Conservation (phyloP, 1,140 invertebrate genomes). For the Zaprionus kolodkinae region DNA sequence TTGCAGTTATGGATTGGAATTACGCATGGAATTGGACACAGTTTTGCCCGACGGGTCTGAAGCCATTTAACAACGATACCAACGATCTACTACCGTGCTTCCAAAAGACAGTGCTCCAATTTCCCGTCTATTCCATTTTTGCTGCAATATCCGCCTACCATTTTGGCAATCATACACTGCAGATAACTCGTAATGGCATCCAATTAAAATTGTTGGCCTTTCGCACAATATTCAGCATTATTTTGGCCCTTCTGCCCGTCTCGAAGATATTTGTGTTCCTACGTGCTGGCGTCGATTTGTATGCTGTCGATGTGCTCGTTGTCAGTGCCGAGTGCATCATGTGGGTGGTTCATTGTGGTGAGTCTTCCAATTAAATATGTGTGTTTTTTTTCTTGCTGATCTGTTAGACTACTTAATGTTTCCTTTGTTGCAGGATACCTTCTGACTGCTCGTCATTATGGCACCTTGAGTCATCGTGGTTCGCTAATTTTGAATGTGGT, state of each 20-base stretch:
- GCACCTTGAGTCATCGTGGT: conserved; percentile 89
- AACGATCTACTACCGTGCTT: conserved; percentile 92
- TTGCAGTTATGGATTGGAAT: conserved; percentile 62
- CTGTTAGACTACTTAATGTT: background rate
- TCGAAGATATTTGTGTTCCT: conserved; percentile 87
- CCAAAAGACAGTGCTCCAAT: conserved; percentile 90
- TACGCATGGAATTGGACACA: conserved; percentile 89
- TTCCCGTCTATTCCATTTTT: conserved; percentile 89
- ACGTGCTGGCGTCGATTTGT: conserved; percentile 83
- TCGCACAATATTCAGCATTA: conserved; percentile 87
- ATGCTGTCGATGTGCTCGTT: conserved; percentile 89
- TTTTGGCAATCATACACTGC: conserved; percentile 87
- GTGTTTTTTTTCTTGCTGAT: no score
- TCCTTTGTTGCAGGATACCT: conserved; percentile 86
- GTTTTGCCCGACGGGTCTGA: conserved; percentile 88
- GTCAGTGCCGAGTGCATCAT: conserved; percentile 88
- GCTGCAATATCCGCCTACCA: conserved; percentile 91
- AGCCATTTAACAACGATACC: conserved; percentile 87
- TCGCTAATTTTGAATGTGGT: conserved; percentile 88
- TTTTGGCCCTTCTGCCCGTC: conserved; percentile 88
- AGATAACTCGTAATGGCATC: conserved; percentile 86
- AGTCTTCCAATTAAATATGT: conserved; percentile 28
- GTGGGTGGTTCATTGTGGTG: conserved; percentile 91
- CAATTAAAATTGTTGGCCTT: conserved; percentile 87
- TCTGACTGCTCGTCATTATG: conserved; percentile 87